Evolutionary conservation across 30 jellyfish, hydroid and myxozoan species (phyloP).

Genomic region (Aurelia sp.): DNA sequence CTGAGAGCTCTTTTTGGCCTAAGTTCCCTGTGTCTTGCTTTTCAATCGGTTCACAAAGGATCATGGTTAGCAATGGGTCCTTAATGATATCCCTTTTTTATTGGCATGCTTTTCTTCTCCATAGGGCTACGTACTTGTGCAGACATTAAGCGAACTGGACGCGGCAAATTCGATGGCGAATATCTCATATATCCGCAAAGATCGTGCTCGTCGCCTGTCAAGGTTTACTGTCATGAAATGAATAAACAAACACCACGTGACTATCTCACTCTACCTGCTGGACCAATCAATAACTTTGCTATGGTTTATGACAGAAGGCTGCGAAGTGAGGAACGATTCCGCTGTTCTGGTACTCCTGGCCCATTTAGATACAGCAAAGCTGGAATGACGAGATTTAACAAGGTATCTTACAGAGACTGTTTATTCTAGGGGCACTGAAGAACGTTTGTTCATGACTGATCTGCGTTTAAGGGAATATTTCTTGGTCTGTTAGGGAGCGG

Average conservation of each 20-base stretch:
- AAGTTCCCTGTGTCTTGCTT: too few relatives aligned
- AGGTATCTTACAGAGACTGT: slow-evolving; percentile 37
- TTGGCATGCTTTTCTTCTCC: not conserved
- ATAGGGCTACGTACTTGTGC: slow-evolving; percentile 74
- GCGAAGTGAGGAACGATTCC: slow-evolving; percentile 60
- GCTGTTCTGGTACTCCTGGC: slow-evolving; percentile 68
- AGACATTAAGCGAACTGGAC: slow-evolving; percentile 74
- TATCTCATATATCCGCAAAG: slow-evolving; percentile 76
- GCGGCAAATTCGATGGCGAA: slow-evolving; percentile 83
- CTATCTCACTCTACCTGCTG: slow-evolving; percentile 85
- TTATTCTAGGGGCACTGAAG: too few relatives aligned
- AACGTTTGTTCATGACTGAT: too few relatives aligned
- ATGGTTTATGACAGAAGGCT: slow-evolving; percentile 68
- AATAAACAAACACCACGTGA: slow-evolving; percentile 52
- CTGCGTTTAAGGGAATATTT: too few relatives aligned
- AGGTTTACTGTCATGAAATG: slow-evolving; percentile 93
- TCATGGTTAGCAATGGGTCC: too few relatives aligned
- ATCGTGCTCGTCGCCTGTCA: slow-evolving; percentile 73
- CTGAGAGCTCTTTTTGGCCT: too few relatives aligned
- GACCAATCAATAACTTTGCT: slow-evolving; percentile 84
- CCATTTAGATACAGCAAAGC: slow-evolving; percentile 74
- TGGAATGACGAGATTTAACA: slow-evolving; percentile 75
- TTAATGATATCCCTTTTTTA: too few relatives aligned
- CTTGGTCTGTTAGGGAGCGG: too few relatives aligned
- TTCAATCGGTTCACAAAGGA: too few relatives aligned